Evolutionary conservation across 2,113 vertebrate species (phyloP), one percentile per base, ranked within the genome.

Genomic region (Scopus umbretta): DNA sequence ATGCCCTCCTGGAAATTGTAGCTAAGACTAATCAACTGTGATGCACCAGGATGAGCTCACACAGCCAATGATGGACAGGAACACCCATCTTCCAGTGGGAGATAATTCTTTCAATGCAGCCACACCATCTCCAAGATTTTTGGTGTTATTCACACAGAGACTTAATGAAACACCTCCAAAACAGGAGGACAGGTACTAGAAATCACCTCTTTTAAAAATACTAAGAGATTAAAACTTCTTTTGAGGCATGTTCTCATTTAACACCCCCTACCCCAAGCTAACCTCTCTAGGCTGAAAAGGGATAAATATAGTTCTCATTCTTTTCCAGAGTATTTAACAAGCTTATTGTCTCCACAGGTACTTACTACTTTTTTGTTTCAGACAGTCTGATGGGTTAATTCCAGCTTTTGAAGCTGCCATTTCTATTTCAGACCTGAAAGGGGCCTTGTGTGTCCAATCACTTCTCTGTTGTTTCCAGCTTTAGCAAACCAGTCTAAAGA

Each of bases 341-440:
- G 4, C 5, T 68, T 86, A 58, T 68, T 61, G 19, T 53, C 25
- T 86, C 30, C 3, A 4, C 19, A 80, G 63, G 72, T 88, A 38
- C 40, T 73, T 61, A 6, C 13, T 19, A 9, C 13, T 10, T 62
- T 61, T 56, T 85, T 80, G 22, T 74, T 79, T 50, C 61, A 71
- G 21, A 32, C 12, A 63, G 27, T 30, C 45, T 70, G 45, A 83
- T 25, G 22, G 17, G 19, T 80, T 83, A 68, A 84, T 91, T 94
- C 83, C 22, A 36, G 62, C 26, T 95, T 83, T 78, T 68, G 36
- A n/a, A 58, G 50, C 53, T 91, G 75, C 75, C 73, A 10, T 86
- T 95, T 92, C 80, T 88, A 5, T 92, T 90, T 86, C 59, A 92
- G 67, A 75, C 45, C 63, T 80, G 67, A 92, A 62, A 63, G 63